phyloP scores from a whole-genome alignment of 1,140 invertebrate genomes.

The Drosophila bifasciata region DNA sequence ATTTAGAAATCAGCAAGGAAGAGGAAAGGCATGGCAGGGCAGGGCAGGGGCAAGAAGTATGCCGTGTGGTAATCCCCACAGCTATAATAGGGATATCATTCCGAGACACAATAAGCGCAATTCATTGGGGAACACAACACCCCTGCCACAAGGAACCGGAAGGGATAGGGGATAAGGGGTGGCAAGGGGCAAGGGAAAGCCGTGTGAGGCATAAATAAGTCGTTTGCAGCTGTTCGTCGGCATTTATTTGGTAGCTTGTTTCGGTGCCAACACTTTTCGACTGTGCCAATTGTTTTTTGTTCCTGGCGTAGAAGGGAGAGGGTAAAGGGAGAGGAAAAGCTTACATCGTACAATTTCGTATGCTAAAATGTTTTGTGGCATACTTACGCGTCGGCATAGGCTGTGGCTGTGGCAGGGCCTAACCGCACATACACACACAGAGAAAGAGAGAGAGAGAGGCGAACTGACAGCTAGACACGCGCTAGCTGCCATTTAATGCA shows the following conservation, averaged over 20 bases:
- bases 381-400: not conserved
- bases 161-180: too few species aligned
- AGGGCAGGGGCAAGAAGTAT: conserved; percentile 8
- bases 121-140: not conserved
- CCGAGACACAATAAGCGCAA: conserved; percentile 21
- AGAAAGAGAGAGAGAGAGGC: too few species aligned
- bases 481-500: conserved; percentile 73
- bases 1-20: conserved; percentile 1
- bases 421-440: conserved; percentile 33
- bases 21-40: conserved; percentile 26
- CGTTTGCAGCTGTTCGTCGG: conserved; percentile 74
- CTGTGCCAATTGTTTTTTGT: conserved; percentile 55
- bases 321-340: too few species aligned
- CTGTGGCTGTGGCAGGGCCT: conserved; percentile 10
- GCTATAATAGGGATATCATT: conserved; percentile 50
- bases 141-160: too few species aligned
- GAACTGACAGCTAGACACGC: conserved; percentile 41
- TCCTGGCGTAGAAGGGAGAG: too few species aligned
- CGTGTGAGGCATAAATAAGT: conserved; percentile 70
- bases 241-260: conserved; percentile 64
- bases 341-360: conserved; percentile 49
- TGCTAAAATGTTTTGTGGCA: conserved; percentile 30
- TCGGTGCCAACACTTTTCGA: conserved; percentile 25
- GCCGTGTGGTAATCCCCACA: conserved; percentile 36
- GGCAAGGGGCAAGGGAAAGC: too few species aligned